These are phyloP conservation scores for Ruditapes philippinarum DNA, from an alignment of 1,140 invertebrate species.

Conservation along the genomic window DNA sequence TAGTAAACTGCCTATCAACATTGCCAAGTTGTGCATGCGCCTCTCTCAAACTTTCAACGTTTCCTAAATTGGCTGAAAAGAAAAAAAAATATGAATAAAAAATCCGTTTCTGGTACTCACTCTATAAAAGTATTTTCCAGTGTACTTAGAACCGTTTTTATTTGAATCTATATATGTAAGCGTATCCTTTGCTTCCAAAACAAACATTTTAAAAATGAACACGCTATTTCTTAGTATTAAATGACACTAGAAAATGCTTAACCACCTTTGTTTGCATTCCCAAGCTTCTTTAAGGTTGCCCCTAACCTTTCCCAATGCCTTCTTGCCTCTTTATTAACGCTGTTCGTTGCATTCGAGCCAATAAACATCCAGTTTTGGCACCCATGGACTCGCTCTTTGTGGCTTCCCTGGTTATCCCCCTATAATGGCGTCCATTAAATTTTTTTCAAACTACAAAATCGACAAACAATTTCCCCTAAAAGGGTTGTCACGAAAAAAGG, in stretches of 20 bases:
- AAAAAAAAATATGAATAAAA: background rate
- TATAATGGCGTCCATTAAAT: constrained; percentile 9
- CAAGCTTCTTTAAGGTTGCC: background rate
- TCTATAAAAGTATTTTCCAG: too few species aligned
- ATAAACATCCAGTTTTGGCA: background rate
- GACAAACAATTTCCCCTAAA: too few species aligned
- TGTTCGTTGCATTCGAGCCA: background rate
- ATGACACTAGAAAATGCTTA: too few species aligned
- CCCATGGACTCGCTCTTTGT: background rate
- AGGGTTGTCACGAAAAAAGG: too few species aligned
- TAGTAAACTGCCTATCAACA: constrained; percentile 9
- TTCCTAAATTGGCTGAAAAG: background rate
- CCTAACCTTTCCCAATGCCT: background rate
- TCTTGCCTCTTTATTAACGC: background rate
- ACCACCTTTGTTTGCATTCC: background rate
- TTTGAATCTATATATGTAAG: too few species aligned
- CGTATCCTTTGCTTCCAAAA: too few species aligned
- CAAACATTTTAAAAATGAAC: too few species aligned
- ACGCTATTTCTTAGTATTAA: too few species aligned
- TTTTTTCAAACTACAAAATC: background rate
- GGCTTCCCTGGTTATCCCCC: background rate
- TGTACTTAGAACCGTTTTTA: too few species aligned
- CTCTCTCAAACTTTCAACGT: constrained; percentile 24
- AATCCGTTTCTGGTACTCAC: too few species aligned
- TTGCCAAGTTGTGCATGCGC: background rate